Base-by-base conservation (phyloP, 2,888 invertebrate species). In the Sinelater perroti region DNA sequence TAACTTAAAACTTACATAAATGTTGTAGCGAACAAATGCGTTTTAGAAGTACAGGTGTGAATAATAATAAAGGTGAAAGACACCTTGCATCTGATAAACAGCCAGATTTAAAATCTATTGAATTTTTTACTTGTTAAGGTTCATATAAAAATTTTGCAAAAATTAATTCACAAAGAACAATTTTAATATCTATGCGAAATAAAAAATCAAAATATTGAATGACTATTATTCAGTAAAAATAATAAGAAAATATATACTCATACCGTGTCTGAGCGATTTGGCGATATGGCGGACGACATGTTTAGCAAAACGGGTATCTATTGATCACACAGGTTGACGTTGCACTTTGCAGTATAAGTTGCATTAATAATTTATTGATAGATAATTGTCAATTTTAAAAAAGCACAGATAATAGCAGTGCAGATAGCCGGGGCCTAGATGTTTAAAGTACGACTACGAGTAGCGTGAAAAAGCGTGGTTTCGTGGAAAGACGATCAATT, bases 251-350 rank as follows among this genome's bases (percentile, higher is more conserved):
- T 38, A 38, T 38, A 11, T 20, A 35, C 10, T 24, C 46, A 33
- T 13, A 46, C 46, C 46, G 8, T 31, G 14, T 46, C 46, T 8
- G 40, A 6, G 36, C 11, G 6, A 13, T 8, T 40, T 38, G 51
- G 51, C 20, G 51, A 28, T 18, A 51, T 51, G 21, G 40, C 28
- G 2, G 51, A 51, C 20, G 51, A 51, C 51, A 51, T 51, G 28
- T 38, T 40, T 20, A 51, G 17, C 31, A 6, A 11, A 28, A n/a
- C n/a, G n/a, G 18, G 28, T 13, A 51, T 30, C 20, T 51, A 51
- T 51, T 51, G 51, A 51, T 51, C 40, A 51, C 30, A 51, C 40
- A n/a, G 26, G 35, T 18, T 17, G 20, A 17, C n/a, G 8, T 26
- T 26, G 11, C 35, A 49, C 24, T 21, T 45, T 5, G 30, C 6